A percentile compares a stretch with the other conserved stretches of the same genome.
phyloP scores from a whole-genome alignment of 2,113 vertebrate species.

The Halcyon senegalensis region DNA sequence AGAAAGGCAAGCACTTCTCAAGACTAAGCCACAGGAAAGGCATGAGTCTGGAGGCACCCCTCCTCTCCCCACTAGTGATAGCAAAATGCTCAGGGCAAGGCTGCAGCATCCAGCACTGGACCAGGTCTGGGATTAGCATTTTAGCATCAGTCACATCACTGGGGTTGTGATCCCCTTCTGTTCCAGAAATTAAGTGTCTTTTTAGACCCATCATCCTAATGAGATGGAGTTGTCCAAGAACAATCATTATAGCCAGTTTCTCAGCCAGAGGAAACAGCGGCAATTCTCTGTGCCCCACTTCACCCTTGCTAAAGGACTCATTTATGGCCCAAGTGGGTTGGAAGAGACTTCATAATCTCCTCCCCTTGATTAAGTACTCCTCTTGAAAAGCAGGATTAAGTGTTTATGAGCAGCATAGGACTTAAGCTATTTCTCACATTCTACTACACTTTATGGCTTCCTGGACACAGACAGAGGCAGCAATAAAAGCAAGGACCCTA shows the following conservation, averaged over 20 bases:
- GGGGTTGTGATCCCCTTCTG: not conserved
- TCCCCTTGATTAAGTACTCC: not conserved
- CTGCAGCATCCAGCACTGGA: not conserved
- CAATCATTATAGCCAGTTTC: not conserved
- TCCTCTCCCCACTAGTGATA: rapidly evolving
- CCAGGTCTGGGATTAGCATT: not conserved
- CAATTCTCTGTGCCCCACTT: not conserved
- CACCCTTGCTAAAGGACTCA: not conserved
- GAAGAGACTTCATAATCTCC: not conserved
- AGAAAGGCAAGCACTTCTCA: not conserved
- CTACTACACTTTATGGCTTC: not conserved
- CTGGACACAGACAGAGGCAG: not conserved
- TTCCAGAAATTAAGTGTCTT: not conserved
- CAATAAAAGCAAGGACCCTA: not conserved
- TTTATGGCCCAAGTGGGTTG: not conserved
- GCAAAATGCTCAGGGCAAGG: rapidly evolving
- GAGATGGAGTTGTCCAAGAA: not conserved
- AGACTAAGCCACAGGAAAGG: not conserved
- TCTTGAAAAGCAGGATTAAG: not conserved
- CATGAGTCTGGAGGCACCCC: not conserved
- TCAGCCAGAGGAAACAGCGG: not conserved
- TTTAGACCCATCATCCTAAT: not conserved
- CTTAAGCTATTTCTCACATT: not conserved
- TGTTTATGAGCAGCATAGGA: not conserved
- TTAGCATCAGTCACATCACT: not conserved